phyloP scores from a whole-genome alignment of 2,888 invertebrate species.

The Adela reaumurella region DNA sequence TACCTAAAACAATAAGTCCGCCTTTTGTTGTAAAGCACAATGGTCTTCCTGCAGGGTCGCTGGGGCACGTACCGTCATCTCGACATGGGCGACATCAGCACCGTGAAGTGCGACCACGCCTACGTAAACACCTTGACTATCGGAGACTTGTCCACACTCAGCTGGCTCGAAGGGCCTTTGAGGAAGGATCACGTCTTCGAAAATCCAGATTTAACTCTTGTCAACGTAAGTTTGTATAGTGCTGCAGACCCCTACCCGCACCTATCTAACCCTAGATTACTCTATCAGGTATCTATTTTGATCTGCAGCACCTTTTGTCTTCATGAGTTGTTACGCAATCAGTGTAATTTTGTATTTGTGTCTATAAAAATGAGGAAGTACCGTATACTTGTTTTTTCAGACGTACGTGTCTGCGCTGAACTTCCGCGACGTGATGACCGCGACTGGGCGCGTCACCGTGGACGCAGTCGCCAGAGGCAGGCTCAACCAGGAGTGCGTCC shows the following conservation, averaged over 20 bases:
- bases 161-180: slow-evolving; percentile 74
- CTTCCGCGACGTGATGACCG: slow-evolving; percentile 93
- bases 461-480: slow-evolving; percentile 72
- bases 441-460: slow-evolving; percentile 82
- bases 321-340: no score
- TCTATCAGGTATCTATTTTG: no score
- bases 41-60: slow-evolving; percentile 33
- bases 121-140: slow-evolving; percentile 72
- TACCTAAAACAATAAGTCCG: no score
- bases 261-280: no score
- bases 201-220: slow-evolving; percentile 22
- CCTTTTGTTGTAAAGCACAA: no score
- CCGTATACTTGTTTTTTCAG: slow-evolving; percentile 16
- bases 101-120: slow-evolving; percentile 59
- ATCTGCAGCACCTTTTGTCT: no score
- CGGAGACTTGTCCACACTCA: slow-evolving; percentile 83
- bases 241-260: no score
- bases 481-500: slow-evolving; percentile 61
- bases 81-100: slow-evolving; percentile 51
- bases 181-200: slow-evolving; percentile 27
- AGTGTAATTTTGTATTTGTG: no score
- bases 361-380: no score
- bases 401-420: slow-evolving; percentile 80
- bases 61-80: slow-evolving; percentile 88
- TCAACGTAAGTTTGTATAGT: no score